Evolutionary conservation across 92 coral and sea anemone species (phyloP), one percentile per base, ranked within the genome.

Genomic region (Paramuricea clavata): DNA sequence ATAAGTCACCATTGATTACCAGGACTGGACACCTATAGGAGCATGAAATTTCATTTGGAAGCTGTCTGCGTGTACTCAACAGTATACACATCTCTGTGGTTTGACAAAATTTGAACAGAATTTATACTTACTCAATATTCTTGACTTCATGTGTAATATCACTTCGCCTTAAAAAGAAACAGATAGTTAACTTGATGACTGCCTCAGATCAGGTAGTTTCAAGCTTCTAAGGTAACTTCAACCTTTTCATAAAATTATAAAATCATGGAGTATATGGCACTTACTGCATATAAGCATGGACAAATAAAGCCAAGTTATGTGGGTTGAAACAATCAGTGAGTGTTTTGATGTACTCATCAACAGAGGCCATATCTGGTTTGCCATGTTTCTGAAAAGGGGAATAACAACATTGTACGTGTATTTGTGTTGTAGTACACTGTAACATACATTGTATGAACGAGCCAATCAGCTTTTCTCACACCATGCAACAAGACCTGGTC

Each of bases 1-100:
- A 97, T 64, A 93, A 94, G 69, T 97, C 99, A 74, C 99, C 99
- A 75, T 98, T 91, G 39, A 97, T 98, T 56, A 97, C 97, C 90
- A 97, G 92, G 15, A 95, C 94, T 27, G 93, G 86, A 15, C 94
- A 87, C 70, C 97, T 93, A 44, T 41, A 17, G 26, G 50, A 6
- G 72, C 19, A 4, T 60, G 75, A 42, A 62, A 8, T 7, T 22
- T 69, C 39, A 21, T 6, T 59, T 21, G 17, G 25, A 47, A 10
- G 1, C 54, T 15, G 19, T n/a, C 54, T 47, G 54, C 7, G 1
- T 8, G 42, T 36, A 3, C 42, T 36, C 8, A 2, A 8, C 8
- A 36, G 4, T 2, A 6, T 47, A 47, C 9, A 47, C 16, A 47
- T 47, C 7, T 47, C 54, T 10, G 1, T 15, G 19, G 13, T 19